Conservation (phyloP, 2,113 vertebrate species). For the Hydrochoerus hydrochaeris region DNA sequence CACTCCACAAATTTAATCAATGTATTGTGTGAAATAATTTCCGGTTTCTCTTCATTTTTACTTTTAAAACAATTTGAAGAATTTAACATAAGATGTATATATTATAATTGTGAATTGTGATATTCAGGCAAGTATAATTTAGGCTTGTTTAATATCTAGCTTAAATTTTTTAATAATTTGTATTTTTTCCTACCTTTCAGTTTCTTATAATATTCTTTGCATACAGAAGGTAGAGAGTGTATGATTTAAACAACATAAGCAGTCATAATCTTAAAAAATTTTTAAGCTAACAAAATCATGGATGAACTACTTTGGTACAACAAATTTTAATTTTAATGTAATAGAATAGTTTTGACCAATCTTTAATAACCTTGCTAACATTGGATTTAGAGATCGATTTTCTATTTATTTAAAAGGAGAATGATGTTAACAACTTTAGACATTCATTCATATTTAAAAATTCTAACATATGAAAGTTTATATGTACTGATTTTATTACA, state of each 20-base stretch:
- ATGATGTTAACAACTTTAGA: neutral
- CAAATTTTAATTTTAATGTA: neutral
- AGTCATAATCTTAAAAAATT: neutral
- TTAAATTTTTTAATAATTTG: neutral
- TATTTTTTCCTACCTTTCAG: neutral
- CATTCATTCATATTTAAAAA: neutral
- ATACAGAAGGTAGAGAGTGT: neutral
- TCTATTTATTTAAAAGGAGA: neutral
- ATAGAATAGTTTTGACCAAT: neutral
- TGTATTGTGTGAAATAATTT: neutral
- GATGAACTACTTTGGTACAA: neutral
- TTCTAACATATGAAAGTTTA: neutral
- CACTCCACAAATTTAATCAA: neutral
- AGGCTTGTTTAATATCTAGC: neutral
- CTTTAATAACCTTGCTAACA: neutral
- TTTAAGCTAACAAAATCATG: neutral
- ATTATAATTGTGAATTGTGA: neutral
- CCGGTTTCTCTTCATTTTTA: neutral
- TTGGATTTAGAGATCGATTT: constrained; percentile 13
- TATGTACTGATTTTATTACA: neutral
- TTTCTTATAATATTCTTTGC: neutral
- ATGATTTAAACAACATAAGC: neutral
- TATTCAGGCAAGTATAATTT: neutral
- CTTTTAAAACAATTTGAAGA: constrained; percentile 36
- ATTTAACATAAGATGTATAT: neutral